Base-by-base conservation (phyloP, 2,797 vertebrate genomes). In the Chiroxiphia lanceolata region DNA sequence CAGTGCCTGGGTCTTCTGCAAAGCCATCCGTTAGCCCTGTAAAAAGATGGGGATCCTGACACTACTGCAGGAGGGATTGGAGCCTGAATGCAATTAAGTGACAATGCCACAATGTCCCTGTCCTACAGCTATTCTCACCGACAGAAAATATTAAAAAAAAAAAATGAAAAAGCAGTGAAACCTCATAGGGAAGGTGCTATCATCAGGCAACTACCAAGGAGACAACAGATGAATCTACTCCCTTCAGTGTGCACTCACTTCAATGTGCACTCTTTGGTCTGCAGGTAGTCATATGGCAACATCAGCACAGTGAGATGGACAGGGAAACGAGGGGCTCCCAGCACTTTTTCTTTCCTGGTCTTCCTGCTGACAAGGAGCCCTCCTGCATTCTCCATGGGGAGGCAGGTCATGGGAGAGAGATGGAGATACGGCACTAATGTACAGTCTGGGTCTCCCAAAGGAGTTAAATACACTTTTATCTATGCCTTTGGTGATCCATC, bases 221-320 rank as follows among this genome's bases (percentile, higher is more conserved):
- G 38, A 87, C 18, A 27, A 15, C 38, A 36, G 40, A 21, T 50
- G 33, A 89, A 74, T 13, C 36, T 45, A 19, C 13, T 36, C 23
- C 25, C 29, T 54, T 79, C 5, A 3, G 3, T 29, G 12, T 31
- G n/a, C 72, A 53, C 5, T 40, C 40, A 15, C 40, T 40, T 40
- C 40, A 40, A 6, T 64, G 63, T 14, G 31, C 50, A n/a, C 27
- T 74, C n/a, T 64, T 42, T 22, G 64, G 48, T 19, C 74, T 65
- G 22, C 3, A 3, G 36, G 23, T 15, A 25, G 23, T 44, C 2
- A 1, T 19, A 31, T 0, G 0, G 23, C 9, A 60, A 26, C 5
- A 1, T 8, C 13, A 7, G 47, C 34, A 47, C 16, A 48, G 42
- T 1, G 36, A 59, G 61, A 64, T 0, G 1, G 33, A 54, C 11